Conservation (phyloP, 2,888 invertebrate species). For the Ischnura elegans region DNA sequence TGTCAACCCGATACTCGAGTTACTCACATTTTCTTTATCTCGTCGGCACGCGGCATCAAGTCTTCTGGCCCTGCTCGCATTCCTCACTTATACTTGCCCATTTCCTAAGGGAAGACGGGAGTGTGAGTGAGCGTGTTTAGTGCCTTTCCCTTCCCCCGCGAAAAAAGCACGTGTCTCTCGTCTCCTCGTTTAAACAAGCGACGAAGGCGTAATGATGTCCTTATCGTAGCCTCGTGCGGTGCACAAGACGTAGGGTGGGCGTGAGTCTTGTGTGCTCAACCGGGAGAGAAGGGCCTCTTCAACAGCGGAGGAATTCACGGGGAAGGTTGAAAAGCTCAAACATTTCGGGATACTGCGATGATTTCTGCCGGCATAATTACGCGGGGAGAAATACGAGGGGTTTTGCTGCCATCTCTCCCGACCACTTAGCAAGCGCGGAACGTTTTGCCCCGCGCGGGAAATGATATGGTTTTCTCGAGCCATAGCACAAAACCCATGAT, state of each 20-base stretch:
- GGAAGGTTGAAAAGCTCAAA: constrained; percentile 3
- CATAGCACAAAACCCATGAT: neutral
- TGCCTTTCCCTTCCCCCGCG: neutral
- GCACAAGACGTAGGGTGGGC: neutral
- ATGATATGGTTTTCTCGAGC: neutral
- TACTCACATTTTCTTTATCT: constrained; percentile 1
- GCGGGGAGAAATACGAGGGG: neutral
- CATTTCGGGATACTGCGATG: neutral
- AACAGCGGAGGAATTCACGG: neutral
- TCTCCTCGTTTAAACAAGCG: neutral
- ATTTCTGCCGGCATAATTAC: neutral
- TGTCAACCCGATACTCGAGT: neutral
- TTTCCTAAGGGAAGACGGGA: neutral
- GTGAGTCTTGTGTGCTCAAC: neutral
- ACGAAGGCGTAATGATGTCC: constrained; percentile 61
- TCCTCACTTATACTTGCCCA: neutral
- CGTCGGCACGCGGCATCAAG: neutral
- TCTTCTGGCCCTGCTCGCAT: neutral
- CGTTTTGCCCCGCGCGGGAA: neutral
- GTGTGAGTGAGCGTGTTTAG: neutral
- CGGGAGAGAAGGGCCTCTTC: neutral
- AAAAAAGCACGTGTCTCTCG: neutral
- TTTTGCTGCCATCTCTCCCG: neutral
- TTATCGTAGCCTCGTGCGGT: constrained; percentile 32
- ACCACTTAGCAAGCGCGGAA: neutral